Percentiles rank a stretch among this genome's conserved stretches.
These are phyloP conservation scores for Calycopis cecrops DNA, from an alignment of 1,140 invertebrate genomes.

Conservation along the genomic window DNA sequence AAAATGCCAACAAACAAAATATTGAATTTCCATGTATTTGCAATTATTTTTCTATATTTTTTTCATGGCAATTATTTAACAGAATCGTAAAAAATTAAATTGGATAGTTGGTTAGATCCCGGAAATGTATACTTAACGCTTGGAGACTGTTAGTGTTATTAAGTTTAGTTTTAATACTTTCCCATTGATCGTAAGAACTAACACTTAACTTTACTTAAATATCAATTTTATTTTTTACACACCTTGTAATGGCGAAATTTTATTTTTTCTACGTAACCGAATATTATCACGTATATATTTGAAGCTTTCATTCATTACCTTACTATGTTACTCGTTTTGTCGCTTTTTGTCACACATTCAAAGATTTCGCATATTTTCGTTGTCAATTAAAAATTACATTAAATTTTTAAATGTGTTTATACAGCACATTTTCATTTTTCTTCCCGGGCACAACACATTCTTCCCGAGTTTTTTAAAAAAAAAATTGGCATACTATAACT, in stretches of 20 bases:
- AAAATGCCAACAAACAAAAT: too few species aligned
- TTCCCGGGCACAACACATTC: too few species aligned
- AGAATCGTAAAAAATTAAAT: neutral
- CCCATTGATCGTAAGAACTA: conserved; percentile 25
- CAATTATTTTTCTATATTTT: neutral
- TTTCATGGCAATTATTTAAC: neutral
- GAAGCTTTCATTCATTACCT: neutral
- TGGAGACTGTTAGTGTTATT: conserved; percentile 56
- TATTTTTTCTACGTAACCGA: conserved; percentile 8
- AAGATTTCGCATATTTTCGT: too few species aligned
- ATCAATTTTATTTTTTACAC: conserved; percentile 5
- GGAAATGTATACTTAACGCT: conserved; percentile 50
- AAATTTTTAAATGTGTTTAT: too few species aligned
- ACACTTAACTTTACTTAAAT: conserved; percentile 24
- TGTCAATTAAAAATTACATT: too few species aligned
- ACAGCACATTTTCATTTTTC: too few species aligned
- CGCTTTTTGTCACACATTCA: too few species aligned
- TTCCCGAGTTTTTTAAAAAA: too few species aligned
- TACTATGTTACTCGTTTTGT: too few species aligned
- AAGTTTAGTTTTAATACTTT: conserved; percentile 31
- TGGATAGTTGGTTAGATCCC: conserved; percentile 1
- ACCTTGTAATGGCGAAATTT: neutral
- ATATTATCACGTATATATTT: neutral
- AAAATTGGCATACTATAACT: too few species aligned
- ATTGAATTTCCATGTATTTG: too few species aligned